Conservation (phyloP, 2,888 invertebrate species). For the Norana najaformis region DNA sequence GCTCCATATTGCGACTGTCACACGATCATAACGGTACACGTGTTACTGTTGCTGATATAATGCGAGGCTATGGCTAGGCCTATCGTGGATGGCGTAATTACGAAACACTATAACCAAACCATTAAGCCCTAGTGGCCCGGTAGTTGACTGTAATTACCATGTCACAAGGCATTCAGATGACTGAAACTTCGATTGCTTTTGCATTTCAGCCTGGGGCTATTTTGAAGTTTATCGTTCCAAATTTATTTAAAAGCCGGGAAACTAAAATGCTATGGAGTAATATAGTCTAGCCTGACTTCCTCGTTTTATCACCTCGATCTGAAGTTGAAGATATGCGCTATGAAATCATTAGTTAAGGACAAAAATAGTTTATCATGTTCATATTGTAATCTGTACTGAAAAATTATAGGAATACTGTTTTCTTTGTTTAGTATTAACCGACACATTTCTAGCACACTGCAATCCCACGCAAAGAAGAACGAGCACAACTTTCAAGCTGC, state of each 20-base stretch:
- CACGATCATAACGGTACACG: background rate
- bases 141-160: background rate
- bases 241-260: background rate
- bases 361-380: background rate
- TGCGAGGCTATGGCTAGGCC: background rate
- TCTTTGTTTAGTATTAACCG: too few species aligned
- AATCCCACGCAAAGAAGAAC: too few species aligned
- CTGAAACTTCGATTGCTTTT: background rate
- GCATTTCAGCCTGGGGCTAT: background rate
- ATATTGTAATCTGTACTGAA: too few species aligned
- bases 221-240: background rate
- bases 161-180: background rate
- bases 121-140: background rate
- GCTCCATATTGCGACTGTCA: background rate
- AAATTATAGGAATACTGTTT: too few species aligned
- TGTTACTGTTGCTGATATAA: background rate
- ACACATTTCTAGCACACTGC: too few species aligned
- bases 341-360: background rate
- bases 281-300: background rate
- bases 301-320: too few species aligned
- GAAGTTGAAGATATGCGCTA: too few species aligned
- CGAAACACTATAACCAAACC: background rate
- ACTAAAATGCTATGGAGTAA: background rate
- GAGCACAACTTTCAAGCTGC: too few species aligned
- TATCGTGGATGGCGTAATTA: background rate